phyloP scores from a whole-genome alignment of 2,113 vertebrate species.

The Verasper variegatus region DNA sequence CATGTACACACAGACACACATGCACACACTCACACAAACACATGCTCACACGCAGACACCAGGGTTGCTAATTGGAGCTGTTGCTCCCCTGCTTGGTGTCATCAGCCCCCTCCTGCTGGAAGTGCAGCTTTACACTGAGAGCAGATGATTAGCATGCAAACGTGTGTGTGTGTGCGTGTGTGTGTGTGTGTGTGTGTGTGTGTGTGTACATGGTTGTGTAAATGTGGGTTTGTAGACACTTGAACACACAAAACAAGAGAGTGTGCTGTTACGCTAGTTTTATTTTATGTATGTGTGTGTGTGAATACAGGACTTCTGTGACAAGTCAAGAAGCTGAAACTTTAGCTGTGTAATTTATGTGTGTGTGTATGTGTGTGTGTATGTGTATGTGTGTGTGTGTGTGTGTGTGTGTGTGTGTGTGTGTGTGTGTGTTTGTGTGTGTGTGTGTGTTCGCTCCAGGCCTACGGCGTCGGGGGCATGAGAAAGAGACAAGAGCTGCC shows the following conservation, averaged over 20 bases:
- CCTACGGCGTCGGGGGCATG: constrained; percentile 91
- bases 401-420: neutral
- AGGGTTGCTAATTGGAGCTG: constrained; percentile 79
- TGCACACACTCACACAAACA: constrained; percentile 29
- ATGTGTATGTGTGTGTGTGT: constrained; percentile 44
- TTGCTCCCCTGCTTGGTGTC: constrained; percentile 80
- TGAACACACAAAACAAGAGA: constrained; percentile 28
- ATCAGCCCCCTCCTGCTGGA: constrained; percentile 80
- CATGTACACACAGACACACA: constrained; percentile 21
- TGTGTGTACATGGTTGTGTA: neutral
- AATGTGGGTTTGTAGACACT: constrained; percentile 14
- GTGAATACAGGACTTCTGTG: constrained; percentile 3
- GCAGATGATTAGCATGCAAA: constrained; percentile 76
- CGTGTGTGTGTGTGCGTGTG: constrained; percentile 5
- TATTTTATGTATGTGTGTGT: constrained; percentile 9
- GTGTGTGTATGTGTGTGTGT: constrained; percentile 34
- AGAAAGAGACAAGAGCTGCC: constrained; percentile 91
- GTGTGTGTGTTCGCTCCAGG: constrained; percentile 75
- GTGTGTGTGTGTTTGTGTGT: constrained; percentile 29
- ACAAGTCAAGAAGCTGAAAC: constrained; percentile 40
- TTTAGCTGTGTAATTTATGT: constrained; percentile 45
- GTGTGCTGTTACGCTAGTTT: constrained; percentile 33
- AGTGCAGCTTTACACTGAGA: constrained; percentile 73
- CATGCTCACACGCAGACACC: constrained; percentile 59
- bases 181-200: constrained; percentile 10